Evolutionary conservation across 2,888 invertebrate genomes (phyloP), one percentile per base, ranked within the genome.

Genomic region (Ephialtes manifestator): DNA sequence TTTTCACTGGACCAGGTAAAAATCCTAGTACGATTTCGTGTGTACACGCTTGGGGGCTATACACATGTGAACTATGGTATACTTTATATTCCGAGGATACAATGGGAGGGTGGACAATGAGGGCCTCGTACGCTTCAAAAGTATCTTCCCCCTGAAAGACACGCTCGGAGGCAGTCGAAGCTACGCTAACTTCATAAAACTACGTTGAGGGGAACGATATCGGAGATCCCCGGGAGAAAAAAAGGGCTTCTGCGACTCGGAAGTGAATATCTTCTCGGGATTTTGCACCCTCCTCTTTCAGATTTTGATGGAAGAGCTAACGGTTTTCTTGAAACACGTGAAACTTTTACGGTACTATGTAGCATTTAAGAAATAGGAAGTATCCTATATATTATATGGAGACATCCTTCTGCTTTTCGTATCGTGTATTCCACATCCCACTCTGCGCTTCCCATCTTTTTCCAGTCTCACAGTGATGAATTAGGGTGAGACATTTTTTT

Each of bases 1-100:
- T 88, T 89, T 90, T 84, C 81, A 86, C 84, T 53, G 77, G 72
- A 75, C 83, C 91, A 89, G 90, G 90, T 89, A 91, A 89, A 89
- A 83, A 81, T 79, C 76, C 74, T 81, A 53, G 53, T 71, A 31
- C 75, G 78, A 78, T 51, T 76, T 79, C 80, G 65, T 76, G 78
- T 74, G 24, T 79, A 53, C 51, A 71, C 76, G 55, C 46, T 15
- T n/a, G 10, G 51, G 51, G 24, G 70, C 24, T 75, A 24, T 80
- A 67, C 67, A 67, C 65, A 53, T 55, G 63, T 58, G 70, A 74
- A 31, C 35, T n/a, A 63, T 10, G 35, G 31, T 74, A n/a, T 18
- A 60, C 51, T 77, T 65, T 77, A 77, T 67, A 74, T 72, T 43
- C 35, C 51, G 67, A 11, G 70, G 31, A 31, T 82, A 89, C 89